These are phyloP conservation scores for Platysteira castanea DNA, from an alignment of 2,113 vertebrate genomes.

Conservation along the genomic window DNA sequence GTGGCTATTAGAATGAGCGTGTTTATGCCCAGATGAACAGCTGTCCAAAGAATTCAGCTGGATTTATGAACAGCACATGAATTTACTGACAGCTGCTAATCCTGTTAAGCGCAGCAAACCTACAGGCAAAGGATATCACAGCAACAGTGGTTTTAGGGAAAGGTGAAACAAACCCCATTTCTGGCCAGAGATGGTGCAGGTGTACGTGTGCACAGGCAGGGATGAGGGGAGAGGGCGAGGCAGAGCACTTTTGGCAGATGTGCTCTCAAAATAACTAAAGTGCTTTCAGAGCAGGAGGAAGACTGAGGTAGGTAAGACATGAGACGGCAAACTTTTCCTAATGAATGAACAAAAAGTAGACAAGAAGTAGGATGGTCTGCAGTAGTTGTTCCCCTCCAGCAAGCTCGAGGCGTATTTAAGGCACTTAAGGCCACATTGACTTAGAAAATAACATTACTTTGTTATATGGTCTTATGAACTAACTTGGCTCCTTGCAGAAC, in stretches of 20 bases:
- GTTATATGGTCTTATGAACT: constrained; percentile 46
- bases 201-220: rapidly evolving
- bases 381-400: constrained; percentile 33
- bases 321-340: not conserved
- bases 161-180: not conserved
- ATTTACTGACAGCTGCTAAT: constrained; percentile 50
- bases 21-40: constrained; percentile 58
- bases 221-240: not conserved
- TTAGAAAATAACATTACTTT: constrained; percentile 60
- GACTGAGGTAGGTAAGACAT: not conserved
- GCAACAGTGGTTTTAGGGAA: not conserved
- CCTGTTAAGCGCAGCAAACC: constrained; percentile 1
- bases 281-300: not conserved
- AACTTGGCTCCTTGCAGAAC: constrained; percentile 61
- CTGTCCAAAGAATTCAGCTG: constrained; percentile 39
- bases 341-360: not conserved
- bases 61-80: not conserved
- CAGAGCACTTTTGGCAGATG: not conserved
- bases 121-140: not conserved
- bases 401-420: constrained; percentile 35
- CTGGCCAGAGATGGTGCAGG: not conserved
- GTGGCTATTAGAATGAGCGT: not conserved
- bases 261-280: not conserved
- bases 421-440: constrained; percentile 47
- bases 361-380: not conserved